A percentile compares a stretch with the other conserved stretches of the same genome.
phyloP scores from a whole-genome alignment of 2,888 invertebrate genomes.

The Autographa pulchrina region DNA sequence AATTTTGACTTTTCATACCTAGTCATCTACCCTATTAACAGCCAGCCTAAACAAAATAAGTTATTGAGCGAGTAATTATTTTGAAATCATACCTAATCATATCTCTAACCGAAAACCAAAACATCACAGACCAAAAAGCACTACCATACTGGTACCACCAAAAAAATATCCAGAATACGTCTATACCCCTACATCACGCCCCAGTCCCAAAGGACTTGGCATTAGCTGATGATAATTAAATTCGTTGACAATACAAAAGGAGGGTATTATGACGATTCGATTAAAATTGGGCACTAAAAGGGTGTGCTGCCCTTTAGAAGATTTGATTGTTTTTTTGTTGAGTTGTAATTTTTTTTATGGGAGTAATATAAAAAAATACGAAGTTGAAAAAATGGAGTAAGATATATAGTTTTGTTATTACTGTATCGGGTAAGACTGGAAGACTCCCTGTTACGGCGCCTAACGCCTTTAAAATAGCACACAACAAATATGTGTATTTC shows the following conservation, averaged over 20 bases:
- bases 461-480: no score
- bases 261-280: conserved; percentile 77
- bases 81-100: no score
- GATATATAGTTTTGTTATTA: no score
- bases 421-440: no score
- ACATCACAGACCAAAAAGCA: not conserved
- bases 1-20: no score
- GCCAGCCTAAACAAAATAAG: no score
- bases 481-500: no score
- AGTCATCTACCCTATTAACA: no score
- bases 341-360: not conserved
- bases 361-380: not conserved
- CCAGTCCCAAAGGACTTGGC: conserved; percentile 43
- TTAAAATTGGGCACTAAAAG: conserved; percentile 35
- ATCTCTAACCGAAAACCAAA: not conserved
- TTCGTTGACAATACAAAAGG: conserved; percentile 83
- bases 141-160: not conserved
- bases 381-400: no score
- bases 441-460: no score
- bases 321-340: conserved; percentile 50
- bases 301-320: conserved; percentile 28
- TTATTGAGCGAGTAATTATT: no score
- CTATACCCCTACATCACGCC: not conserved
- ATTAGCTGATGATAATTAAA: conserved; percentile 80
- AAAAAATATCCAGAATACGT: not conserved